Evolutionary conservation across 2,888 invertebrate genomes (phyloP).

Genomic region (Pteria penguin): DNA sequence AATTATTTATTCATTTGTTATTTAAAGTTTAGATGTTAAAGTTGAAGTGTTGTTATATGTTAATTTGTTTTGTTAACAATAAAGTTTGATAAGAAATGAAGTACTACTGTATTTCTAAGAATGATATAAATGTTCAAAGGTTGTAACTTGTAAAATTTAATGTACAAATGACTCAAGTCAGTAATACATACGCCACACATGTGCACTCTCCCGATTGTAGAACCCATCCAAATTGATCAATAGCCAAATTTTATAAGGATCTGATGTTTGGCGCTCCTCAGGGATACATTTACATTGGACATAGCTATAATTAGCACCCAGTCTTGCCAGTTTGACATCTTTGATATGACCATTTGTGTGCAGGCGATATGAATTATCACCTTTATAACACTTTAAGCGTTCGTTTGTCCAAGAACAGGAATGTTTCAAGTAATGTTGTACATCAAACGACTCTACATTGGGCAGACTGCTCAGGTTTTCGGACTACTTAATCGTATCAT

Average conservation of each 20-base stretch:
- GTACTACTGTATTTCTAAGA: too few relatives aligned
- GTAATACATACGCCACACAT: slow-evolving; percentile 31
- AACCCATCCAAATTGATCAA: neutral
- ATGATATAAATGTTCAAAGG: too few relatives aligned
- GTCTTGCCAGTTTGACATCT: neutral
- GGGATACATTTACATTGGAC: slow-evolving; percentile 1
- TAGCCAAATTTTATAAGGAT: slow-evolving; percentile 2
- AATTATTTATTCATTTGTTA: too few relatives aligned
- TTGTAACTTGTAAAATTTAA: too few relatives aligned
- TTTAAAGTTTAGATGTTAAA: too few relatives aligned
- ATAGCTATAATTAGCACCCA: neutral
- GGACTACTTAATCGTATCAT: too few relatives aligned
- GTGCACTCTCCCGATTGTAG: slow-evolving; percentile 20
- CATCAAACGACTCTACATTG: slow-evolving; percentile 1
- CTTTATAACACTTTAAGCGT: neutral
- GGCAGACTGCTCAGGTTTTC: neutral
- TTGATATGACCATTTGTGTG: slow-evolving; percentile 8
- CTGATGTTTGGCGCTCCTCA: slow-evolving; percentile 1
- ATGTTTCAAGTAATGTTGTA: neutral
- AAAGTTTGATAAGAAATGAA: too few relatives aligned
- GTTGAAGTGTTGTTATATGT: too few relatives aligned
- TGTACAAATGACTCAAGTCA: too few relatives aligned
- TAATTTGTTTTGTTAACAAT: too few relatives aligned
- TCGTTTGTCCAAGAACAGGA: slow-evolving; percentile 10
- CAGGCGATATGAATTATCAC: slow-evolving; percentile 1